These are phyloP conservation scores for Muscina levida DNA, from an alignment of 2,888 invertebrate species.

Conservation along the genomic window DNA sequence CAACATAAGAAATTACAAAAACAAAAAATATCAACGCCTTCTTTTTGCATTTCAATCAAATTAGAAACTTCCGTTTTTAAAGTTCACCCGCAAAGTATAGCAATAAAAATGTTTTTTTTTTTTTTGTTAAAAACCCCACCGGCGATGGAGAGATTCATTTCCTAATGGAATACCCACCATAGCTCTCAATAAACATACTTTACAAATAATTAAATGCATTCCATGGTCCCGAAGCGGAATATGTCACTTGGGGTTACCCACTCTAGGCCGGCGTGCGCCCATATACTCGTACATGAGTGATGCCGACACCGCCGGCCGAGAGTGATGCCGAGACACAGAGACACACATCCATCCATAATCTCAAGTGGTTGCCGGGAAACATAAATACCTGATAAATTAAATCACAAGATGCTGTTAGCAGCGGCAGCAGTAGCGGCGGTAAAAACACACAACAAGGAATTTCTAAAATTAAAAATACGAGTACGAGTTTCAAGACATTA, in stretches of 20 bases:
- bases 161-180: conserved; percentile 16
- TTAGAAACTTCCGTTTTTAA: too few species aligned
- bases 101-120: not conserved
- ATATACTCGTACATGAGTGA: too few species aligned
- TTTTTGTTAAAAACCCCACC: not conserved
- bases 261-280: too few species aligned
- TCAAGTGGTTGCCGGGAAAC: conserved; percentile 24
- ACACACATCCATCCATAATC: not conserved
- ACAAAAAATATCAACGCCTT: not conserved
- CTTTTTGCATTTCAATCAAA: too few species aligned
- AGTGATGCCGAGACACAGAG: not conserved
- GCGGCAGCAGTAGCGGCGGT: not conserved
- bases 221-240: not conserved
- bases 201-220: not conserved
- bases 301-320: not conserved
- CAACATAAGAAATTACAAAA: not conserved
- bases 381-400: conserved; percentile 23
- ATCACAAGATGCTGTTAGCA: not conserved
- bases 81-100: too few species aligned
- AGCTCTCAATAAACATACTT: not conserved
- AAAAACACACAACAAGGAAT: conserved; percentile 8
- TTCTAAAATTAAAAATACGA: conserved; percentile 18
- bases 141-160: not conserved
- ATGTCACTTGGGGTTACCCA: conserved; percentile 27
- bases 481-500: too few species aligned